These are phyloP conservation scores for Spheniscus humboldti DNA, from an alignment of 2,797 vertebrate genomes.

Conservation along the genomic window DNA sequence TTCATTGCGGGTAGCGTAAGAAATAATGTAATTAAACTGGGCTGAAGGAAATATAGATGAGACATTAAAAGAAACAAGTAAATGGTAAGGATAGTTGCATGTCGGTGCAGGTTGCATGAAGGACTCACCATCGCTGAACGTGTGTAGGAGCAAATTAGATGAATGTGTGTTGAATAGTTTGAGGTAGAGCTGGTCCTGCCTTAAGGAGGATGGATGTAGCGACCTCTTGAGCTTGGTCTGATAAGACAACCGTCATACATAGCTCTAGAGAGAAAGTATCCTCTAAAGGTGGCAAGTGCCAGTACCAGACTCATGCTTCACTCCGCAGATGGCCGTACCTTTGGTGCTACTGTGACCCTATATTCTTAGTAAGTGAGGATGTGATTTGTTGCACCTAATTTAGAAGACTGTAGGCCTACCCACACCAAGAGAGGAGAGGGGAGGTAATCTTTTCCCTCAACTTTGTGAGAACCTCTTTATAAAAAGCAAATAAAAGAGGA, in stretches of 20 bases:
- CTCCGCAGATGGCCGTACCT: neutral
- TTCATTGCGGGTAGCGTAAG: accelerated
- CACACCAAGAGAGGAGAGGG: no score
- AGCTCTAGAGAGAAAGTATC: neutral
- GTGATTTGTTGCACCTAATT: neutral
- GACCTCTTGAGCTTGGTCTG: neutral
- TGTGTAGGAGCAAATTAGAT: neutral
- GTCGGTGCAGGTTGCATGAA: neutral
- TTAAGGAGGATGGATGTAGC: neutral
- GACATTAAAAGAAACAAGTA: neutral
- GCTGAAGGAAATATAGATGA: neutral
- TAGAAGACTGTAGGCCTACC: neutral
- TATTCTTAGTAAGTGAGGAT: neutral
- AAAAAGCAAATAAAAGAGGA: neutral
- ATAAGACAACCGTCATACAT: neutral
- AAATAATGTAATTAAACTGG: neutral
- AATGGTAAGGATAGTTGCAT: neutral
- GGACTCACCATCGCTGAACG: accelerated
- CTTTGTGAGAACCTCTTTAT: neutral
- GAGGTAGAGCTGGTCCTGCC: neutral
- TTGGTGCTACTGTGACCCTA: neutral
- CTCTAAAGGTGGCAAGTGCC: neutral
- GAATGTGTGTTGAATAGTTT: neutral
- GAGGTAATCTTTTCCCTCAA: neutral
- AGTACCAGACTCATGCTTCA: neutral